A percentile compares a stretch with the other conserved stretches of the same genome.
Evolutionary conservation across 2,888 invertebrate species (phyloP).

Genomic region (Andrena marginata): DNA sequence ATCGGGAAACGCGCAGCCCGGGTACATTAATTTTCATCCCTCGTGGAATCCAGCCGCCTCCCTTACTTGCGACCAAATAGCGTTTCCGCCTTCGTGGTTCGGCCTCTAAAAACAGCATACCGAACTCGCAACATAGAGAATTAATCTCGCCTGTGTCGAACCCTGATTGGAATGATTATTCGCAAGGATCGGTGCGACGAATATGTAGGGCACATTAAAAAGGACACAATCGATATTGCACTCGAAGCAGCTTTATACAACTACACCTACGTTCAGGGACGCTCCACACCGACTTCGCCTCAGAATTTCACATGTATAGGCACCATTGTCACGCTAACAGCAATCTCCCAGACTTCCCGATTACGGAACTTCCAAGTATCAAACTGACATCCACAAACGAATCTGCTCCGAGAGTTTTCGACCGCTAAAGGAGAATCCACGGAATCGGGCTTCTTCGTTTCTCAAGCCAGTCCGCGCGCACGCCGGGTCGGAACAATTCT

Average conservation of each 20-base stretch:
- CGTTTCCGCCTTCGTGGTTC: neutral
- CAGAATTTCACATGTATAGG: too few species aligned
- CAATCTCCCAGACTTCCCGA: neutral
- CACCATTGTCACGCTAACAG: neutral
- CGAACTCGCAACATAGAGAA: conserved; percentile 2
- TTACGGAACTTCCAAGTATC: neutral
- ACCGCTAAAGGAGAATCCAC: neutral
- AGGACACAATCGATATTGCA: neutral
- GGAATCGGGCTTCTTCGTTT: neutral
- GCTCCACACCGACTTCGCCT: too few species aligned
- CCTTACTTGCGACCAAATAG: neutral
- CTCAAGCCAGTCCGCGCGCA: neutral
- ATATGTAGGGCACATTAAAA: neutral
- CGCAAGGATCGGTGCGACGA: too few species aligned
- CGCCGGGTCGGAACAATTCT: neutral
- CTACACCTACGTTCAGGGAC: too few species aligned
- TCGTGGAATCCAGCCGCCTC: conserved; percentile 25
- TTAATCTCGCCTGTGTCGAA: neutral
- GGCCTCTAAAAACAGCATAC: neutral
- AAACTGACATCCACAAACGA: neutral
- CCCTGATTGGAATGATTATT: neutral
- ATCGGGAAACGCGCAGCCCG: conserved; percentile 39
- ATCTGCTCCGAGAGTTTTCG: neutral
- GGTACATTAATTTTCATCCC: conserved; percentile 60
- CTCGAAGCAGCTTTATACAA: too few species aligned